A percentile compares a stretch with the other conserved stretches of the same genome.
Evolutionary conservation across 37 sponge, comb jelly and placozoan genomes (phyloP).

Genomic region (Tethya wilhelma): DNA sequence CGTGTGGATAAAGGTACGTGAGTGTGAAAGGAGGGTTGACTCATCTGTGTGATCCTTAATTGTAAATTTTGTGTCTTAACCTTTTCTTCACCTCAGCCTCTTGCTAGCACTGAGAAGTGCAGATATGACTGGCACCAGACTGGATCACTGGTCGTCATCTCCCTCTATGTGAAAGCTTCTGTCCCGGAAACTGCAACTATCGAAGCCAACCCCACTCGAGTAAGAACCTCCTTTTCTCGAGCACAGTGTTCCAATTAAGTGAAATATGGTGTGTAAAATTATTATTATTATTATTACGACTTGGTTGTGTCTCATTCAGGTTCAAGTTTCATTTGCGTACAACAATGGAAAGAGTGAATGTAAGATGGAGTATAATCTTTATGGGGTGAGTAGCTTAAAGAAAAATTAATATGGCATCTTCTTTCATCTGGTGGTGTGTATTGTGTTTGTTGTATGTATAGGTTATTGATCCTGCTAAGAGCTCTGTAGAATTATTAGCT

Average conservation of each 20-base stretch:
- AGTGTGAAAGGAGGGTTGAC: neutral
- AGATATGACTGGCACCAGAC: slow-evolving; percentile 91
- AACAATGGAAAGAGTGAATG: slow-evolving; percentile 58
- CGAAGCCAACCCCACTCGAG: slow-evolving; percentile 77
- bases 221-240: slow-evolving; percentile 1
- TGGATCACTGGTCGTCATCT: slow-evolving; percentile 59
- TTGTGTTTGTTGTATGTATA: no score
- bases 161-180: slow-evolving; percentile 81
- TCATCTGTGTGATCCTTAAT: neutral
- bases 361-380: slow-evolving; percentile 34
- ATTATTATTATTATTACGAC: neutral
- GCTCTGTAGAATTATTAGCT: slow-evolving; percentile 69
- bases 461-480: slow-evolving; percentile 77
- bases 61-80: no score
- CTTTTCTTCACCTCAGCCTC: no score
- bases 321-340: slow-evolving; percentile 27
- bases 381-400: slow-evolving; percentile 54
- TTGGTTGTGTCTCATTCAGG: slow-evolving; percentile 15
- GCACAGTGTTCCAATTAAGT: neutral
- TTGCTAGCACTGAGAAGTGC: slow-evolving; percentile 10
- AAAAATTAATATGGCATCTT: neutral
- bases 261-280: neutral
- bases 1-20: slow-evolving; percentile 69
- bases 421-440: no score
- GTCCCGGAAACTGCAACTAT: slow-evolving; percentile 72